A percentile compares a stretch with the other conserved stretches of the same genome.
Conservation (phyloP, 2,113 vertebrate species). For the Rhabdornis inornatus region DNA sequence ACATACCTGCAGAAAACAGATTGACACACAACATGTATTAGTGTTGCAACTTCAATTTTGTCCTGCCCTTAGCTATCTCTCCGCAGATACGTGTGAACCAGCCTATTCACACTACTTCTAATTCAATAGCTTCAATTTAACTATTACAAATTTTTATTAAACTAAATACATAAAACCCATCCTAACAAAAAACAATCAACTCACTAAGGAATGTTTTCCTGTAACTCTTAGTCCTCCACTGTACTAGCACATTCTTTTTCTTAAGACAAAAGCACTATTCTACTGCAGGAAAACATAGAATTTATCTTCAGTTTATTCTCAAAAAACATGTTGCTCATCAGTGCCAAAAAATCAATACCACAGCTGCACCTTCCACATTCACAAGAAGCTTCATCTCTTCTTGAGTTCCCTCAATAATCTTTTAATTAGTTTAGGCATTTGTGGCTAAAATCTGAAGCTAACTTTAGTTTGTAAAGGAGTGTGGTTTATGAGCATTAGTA, state of each 20-base stretch:
- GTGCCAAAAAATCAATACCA: background rate
- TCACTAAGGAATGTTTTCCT: background rate
- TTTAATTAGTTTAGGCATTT: background rate
- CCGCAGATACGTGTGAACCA: background rate
- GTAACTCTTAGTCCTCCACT: background rate
- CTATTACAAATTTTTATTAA: background rate
- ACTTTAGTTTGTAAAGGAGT: background rate
- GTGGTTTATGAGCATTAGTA: background rate
- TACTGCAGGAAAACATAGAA: background rate
- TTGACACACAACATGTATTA: background rate
- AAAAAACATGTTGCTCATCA: background rate
- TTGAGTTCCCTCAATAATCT: background rate
- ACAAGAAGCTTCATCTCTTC: background rate
- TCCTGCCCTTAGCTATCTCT: background rate
- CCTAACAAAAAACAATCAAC: background rate
- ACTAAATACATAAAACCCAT: background rate
- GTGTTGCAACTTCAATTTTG: background rate
- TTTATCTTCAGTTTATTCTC: background rate
- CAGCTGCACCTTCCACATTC: accelerated
- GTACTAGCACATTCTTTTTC: background rate
- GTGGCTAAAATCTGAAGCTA: background rate
- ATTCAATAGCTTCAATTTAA: background rate
- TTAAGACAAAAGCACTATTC: background rate
- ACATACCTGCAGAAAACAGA: constrained; percentile 79
- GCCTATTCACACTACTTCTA: background rate